These are phyloP conservation scores for Puffinus mauretanicus DNA, from an alignment of 2,113 vertebrate species.

Conservation along the genomic window DNA sequence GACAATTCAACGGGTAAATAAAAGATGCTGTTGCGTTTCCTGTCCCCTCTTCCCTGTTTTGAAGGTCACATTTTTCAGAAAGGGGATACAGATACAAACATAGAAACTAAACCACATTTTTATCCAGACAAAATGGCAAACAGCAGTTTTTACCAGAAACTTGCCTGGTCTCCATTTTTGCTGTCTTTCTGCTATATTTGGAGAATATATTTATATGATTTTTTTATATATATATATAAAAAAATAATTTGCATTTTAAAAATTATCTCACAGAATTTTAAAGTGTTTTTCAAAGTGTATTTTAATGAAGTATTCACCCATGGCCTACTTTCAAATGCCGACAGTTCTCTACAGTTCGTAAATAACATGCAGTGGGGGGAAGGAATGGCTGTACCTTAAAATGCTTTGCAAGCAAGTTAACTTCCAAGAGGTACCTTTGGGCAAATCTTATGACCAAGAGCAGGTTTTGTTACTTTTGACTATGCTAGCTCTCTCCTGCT, in stretches of 20 bases:
- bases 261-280: too few relatives aligned
- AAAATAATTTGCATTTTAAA: not conserved
- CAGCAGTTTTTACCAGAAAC: not conserved
- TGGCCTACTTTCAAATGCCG: not conserved
- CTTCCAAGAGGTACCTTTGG: not conserved
- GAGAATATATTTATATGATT: not conserved
- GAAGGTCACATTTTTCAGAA: not conserved
- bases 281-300: not conserved
- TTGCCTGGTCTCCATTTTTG: not conserved
- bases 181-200: not conserved
- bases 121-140: not conserved
- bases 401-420: not conserved
- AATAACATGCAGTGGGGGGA: rapidly evolving
- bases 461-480: not conserved
- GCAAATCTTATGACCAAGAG: not conserved
- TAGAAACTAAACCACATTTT: not conserved
- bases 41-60: not conserved
- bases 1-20: not conserved
- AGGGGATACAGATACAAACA: not conserved
- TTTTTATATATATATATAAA: not conserved
- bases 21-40: not conserved
- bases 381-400: not conserved
- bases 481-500: rapidly evolving
- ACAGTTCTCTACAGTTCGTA: not conserved
- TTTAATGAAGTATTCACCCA: not conserved